Conservation (phyloP, 2,888 invertebrate species). For the Argyresthia albistria region DNA sequence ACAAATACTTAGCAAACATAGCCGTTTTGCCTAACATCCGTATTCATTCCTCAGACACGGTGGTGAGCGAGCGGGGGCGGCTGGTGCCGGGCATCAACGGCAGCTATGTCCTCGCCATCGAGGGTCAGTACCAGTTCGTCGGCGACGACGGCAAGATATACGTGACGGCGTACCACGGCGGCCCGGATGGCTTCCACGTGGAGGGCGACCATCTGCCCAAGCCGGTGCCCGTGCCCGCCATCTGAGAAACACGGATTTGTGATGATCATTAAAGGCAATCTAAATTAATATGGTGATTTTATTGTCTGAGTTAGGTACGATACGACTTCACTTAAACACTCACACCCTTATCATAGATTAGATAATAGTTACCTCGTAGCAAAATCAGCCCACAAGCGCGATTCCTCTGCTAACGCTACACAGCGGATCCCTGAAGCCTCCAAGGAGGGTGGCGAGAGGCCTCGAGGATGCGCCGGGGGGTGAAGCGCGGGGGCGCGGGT, state of each 20-base stretch:
- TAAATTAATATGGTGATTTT: too few relatives aligned
- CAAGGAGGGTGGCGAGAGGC: slow-evolving; percentile 68
- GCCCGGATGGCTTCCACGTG: slow-evolving; percentile 34
- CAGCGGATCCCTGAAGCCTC: slow-evolving; percentile 64
- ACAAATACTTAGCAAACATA: too few relatives aligned
- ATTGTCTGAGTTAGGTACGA: too few relatives aligned
- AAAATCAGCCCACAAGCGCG: background rate
- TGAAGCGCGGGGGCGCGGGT: slow-evolving; percentile 39
- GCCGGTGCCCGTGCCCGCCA: slow-evolving; percentile 17
- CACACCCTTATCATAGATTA: too few relatives aligned
- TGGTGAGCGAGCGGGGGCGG: slow-evolving; percentile 35
- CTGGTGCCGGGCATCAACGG: slow-evolving; percentile 26
- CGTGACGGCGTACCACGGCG: slow-evolving; percentile 30
- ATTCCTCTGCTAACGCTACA: slow-evolving; percentile 33
- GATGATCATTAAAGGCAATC: too few relatives aligned
- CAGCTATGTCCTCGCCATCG: slow-evolving; percentile 29
- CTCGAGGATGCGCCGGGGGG: slow-evolving; percentile 53
- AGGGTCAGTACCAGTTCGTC: slow-evolving; percentile 35
- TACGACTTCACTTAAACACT: too few relatives aligned
- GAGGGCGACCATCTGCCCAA: slow-evolving; percentile 27
- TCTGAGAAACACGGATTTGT: background rate
- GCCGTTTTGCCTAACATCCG: too few relatives aligned
- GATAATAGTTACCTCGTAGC: too few relatives aligned
- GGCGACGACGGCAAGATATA: slow-evolving; percentile 35
- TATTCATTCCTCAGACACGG: slow-evolving; percentile 24